Base-by-base conservation (phyloP, 2,797 vertebrate species). In the Sebastes matsubarae region DNA sequence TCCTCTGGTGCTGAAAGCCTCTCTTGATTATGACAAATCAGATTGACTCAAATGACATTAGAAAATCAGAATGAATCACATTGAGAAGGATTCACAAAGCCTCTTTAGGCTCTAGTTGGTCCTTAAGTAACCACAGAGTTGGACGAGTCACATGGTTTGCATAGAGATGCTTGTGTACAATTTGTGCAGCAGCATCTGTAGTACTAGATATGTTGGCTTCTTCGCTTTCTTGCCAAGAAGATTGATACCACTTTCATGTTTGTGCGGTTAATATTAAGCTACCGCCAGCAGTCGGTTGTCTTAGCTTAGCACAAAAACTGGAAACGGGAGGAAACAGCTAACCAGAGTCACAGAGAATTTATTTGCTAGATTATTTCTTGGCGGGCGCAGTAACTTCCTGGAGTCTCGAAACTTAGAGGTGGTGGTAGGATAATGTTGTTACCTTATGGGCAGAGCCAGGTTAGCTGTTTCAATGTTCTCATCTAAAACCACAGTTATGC, bases 1-100 rank as follows among this genome's bases (percentile, higher is more conserved):
- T 58, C 30, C 32, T 57, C 29, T 34, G 14, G 11, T 27, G 14
- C 72, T 29, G 8, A 46, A 63, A 6, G 71, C 20, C 64, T 36
- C 55, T 66, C n/a, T 59, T 59, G 18, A 85, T 76, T 74, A 74
- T 65, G 42, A 82, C 25, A 66, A 59, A 72, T 81, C 79, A 67
- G 24, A 79, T 29, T 25, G 66, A 77, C 27, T 82, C 50, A 82
- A 70, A 86, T 72, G 66, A 68, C 27, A 58, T 79, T 12, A 64
- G 29, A 82, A 75, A 68, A 81, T 58, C 52, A 8, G 55, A 72
- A 63, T 75, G 54, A 83, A 68, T 66, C 72, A 68, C 8, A 34
- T 12, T 16, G 50, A 63, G 6, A 52, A 54, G 54, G 38, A 58
- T 58, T 69, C 64, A 78, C 24, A 38, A 68, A 82, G 50, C 57